Base-by-base conservation (phyloP, 2,113 vertebrate genomes). In the Catharus minimus region DNA sequence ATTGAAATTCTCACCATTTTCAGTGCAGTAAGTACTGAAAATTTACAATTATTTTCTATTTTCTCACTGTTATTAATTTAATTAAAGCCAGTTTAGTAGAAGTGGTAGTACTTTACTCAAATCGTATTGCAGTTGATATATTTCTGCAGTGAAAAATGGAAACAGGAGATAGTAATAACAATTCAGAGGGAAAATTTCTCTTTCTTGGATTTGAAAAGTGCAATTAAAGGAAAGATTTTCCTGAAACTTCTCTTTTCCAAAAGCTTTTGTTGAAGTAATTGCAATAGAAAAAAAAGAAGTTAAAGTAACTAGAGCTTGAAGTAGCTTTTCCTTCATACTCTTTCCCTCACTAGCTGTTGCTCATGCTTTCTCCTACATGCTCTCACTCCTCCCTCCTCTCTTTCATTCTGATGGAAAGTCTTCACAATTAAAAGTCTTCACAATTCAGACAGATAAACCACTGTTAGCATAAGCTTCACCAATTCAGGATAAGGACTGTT, bases 81-180 rank as follows among this genome's bases (percentile, higher is more conserved):
- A 33, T 57, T 87, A 57, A 62, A 87, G 13, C 36, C 32, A 60
- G 23, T 84, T 92, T 65, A 75, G 36, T 80, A 39, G 30, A 73
- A 36, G 7, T 41, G 67, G 38, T 79, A n/a, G 61, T 60, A 49
- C 41, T 61, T 69, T 80, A 58, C 36, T 71, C 39, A 81, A 75
- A 73, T 44, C 28, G 20, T 27, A 4, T 39, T 93, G 46, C 22
- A 82, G 38, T 30, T 87, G 22, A 73, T 58, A 1, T 61, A 46
- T 86, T 93, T 90, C 58, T 88, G 39, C 57, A 74, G 84, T 72
- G 64, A 89, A 95, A 96, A 93, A 61, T 90, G 60, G 90, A 96
- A 69, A 81, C 84, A 73, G 24, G 44, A 38, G 16, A 53, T 21
- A 86, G n/a, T 46, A 71, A 46, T 66, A 66, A 93, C 20, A 43